These are phyloP conservation scores for Hapalemur alaotrensis DNA, from an alignment of 2,797 vertebrate species.

Conservation along the genomic window DNA sequence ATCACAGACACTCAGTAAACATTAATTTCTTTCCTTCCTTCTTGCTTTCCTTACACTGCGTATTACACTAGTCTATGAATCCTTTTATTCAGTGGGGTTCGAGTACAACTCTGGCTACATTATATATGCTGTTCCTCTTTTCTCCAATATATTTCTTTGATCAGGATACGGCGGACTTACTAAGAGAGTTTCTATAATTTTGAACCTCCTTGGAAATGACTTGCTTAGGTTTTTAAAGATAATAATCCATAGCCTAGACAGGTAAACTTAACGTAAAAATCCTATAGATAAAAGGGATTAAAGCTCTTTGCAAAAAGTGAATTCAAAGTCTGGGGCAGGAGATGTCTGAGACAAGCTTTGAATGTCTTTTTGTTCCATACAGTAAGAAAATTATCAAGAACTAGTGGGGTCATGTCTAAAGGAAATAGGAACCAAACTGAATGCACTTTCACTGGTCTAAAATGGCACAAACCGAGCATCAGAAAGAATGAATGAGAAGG, in stretches of 20 bases:
- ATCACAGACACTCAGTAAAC: background rate
- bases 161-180: background rate
- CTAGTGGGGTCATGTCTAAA: background rate
- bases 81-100: background rate
- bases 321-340: background rate
- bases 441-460: background rate
- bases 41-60: background rate
- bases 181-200: background rate
- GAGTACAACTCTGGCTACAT: background rate
- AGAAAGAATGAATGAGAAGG: background rate
- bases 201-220: background rate
- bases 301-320: background rate
- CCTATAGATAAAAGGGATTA: background rate
- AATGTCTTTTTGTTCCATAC: background rate
- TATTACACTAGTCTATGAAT: background rate
- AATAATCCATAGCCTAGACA: background rate
- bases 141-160: background rate
- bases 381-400: background rate
- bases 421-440: background rate
- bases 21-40: background rate
- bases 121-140: background rate
- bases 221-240: background rate
- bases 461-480: background rate
- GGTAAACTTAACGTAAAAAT: background rate
- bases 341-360: background rate